phyloP scores from a whole-genome alignment of 2,888 invertebrate genomes.

The Carabus problematicus region DNA sequence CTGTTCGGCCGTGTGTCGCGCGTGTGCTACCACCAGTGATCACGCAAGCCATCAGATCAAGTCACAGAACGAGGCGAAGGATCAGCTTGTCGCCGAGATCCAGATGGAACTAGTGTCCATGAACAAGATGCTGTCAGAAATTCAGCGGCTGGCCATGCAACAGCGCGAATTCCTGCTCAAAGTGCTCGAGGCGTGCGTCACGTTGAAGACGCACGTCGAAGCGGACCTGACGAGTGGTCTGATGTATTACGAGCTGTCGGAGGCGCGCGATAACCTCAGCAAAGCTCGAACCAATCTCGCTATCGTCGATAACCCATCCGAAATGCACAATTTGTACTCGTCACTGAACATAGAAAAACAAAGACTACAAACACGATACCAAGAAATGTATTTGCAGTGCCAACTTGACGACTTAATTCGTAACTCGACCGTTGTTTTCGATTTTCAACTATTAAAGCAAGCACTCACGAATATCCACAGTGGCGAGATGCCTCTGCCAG shows the following conservation, averaged over 20 bases:
- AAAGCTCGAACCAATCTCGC: constrained; percentile 68
- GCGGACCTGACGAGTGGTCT: constrained; percentile 74
- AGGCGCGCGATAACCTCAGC: constrained; percentile 69
- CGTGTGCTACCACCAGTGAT: constrained; percentile 70
- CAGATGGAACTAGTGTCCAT: constrained; percentile 72
- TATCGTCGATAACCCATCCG: constrained; percentile 65
- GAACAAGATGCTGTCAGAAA: constrained; percentile 73
- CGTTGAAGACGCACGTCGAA: constrained; percentile 77
- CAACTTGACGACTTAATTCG: constrained; percentile 75
- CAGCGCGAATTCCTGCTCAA: constrained; percentile 76
- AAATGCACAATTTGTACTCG: constrained; percentile 68
- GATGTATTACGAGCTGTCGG: constrained; percentile 70
- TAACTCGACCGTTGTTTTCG: constrained; percentile 71
- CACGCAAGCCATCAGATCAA: constrained; percentile 73
- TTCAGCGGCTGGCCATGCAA: constrained; percentile 73
- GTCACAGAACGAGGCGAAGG: constrained; percentile 72
- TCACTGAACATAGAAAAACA: constrained; percentile 71
- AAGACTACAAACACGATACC: constrained; percentile 71
- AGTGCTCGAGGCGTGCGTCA: constrained; percentile 76
- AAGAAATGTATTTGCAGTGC: constrained; percentile 75
- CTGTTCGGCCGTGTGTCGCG: constrained; percentile 69
- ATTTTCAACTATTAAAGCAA: constrained; percentile 72
- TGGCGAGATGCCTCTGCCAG: constrained; percentile 61
- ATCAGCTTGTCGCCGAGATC: constrained; percentile 70
- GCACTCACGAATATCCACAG: constrained; percentile 70